Percentiles rank a stretch among this genome's conserved stretches.
Conservation (phyloP, 2,797 vertebrate genomes). For the Carcharodon carcharias region DNA sequence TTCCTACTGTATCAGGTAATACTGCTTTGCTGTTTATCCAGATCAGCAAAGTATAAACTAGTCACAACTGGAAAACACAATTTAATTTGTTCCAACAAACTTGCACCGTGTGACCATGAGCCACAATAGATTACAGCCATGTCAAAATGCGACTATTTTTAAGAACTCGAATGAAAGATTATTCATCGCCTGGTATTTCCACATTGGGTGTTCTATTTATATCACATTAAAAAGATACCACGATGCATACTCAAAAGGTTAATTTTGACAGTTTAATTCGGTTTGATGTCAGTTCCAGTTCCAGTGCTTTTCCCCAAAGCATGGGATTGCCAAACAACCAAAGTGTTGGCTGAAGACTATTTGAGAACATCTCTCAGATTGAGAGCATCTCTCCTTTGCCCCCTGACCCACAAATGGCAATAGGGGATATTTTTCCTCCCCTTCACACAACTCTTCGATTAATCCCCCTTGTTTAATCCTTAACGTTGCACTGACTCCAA, state of each 20-base stretch:
- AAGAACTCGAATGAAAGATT: neutral
- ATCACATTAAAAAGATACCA: neutral
- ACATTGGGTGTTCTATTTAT: neutral
- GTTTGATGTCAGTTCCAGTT: neutral
- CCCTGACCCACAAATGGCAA: neutral
- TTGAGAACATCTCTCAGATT: neutral
- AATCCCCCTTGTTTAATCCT: neutral
- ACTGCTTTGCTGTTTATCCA: no score
- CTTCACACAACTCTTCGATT: neutral
- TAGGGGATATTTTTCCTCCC: neutral
- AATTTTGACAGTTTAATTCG: constrained; percentile 28
- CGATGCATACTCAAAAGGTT: neutral
- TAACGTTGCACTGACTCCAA: neutral
- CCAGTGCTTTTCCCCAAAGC: neutral
- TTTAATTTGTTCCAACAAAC: neutral
- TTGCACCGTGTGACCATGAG: neutral
- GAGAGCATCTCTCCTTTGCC: neutral
- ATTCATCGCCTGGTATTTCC: neutral
- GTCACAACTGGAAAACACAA: neutral
- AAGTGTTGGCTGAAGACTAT: neutral
- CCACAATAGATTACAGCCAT: neutral
- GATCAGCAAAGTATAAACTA: neutral
- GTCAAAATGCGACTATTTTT: neutral
- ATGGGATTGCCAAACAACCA: neutral
- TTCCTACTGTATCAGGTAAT: neutral